These are phyloP conservation scores for Dascillus cervinus DNA, from an alignment of 2,888 invertebrate species.

Conservation along the genomic window DNA sequence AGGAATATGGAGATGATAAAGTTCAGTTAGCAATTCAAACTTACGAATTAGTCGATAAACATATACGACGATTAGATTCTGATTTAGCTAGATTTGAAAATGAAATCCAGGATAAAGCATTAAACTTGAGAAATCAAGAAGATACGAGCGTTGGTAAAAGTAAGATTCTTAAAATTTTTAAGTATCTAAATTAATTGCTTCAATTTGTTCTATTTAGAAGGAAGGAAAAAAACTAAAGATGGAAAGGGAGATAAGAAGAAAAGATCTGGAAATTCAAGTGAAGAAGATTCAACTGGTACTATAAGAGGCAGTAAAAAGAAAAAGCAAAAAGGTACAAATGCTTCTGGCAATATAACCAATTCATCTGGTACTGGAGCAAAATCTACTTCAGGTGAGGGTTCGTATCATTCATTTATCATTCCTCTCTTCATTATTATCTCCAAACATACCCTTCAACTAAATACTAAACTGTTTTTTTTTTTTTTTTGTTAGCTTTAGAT, in stretches of 20 bases:
- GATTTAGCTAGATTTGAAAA: conserved; percentile 95
- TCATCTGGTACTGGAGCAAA: conserved; percentile 34
- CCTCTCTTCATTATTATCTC: not conserved
- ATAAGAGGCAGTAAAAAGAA: conserved; percentile 46
- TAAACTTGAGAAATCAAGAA: conserved; percentile 64
- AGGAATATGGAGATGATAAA: conserved; percentile 93
- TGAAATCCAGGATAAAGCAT: conserved; percentile 91
- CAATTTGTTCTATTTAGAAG: conserved; percentile 46
- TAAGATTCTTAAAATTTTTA: conserved; percentile 28
- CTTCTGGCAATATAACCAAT: conserved; percentile 23
- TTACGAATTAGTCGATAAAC: conserved; percentile 96
- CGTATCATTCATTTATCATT: conserved; percentile 31
- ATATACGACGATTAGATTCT: conserved; percentile 90
- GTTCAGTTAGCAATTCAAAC: conserved; percentile 96
- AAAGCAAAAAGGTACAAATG: conserved; percentile 47
- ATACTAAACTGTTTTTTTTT: conserved; percentile 3
- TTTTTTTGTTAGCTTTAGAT: conserved; percentile 27
- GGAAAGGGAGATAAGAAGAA: conserved; percentile 54
- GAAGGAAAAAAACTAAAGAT: conserved; percentile 63
- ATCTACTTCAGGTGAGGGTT: conserved; percentile 40
- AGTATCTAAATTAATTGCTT: not conserved
- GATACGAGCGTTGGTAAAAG: conserved; percentile 56
- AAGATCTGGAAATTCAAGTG: conserved; percentile 43
- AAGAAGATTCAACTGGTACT: conserved; percentile 43
- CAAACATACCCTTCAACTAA: not conserved